These are phyloP conservation scores for Lepisosteus osseus DNA, from an alignment of 2,113 vertebrate species.

Conservation along the genomic window DNA sequence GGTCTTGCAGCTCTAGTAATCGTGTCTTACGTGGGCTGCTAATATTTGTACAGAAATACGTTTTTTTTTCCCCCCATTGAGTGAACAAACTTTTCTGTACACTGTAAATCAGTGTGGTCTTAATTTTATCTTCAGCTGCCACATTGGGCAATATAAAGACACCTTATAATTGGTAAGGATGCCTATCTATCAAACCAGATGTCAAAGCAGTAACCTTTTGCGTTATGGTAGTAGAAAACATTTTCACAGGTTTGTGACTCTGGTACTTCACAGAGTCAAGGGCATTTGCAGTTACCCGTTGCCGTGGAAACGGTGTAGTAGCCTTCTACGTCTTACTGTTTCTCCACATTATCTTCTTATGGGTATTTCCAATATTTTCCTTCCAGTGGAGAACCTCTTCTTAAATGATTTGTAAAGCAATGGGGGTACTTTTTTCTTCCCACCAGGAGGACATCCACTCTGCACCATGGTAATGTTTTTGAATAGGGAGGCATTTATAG, in stretches of 20 bases:
- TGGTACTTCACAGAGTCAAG: conserved; percentile 28
- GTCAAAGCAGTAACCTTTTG: conserved; percentile 27
- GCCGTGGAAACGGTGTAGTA: conserved; percentile 42
- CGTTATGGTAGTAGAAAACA: conserved; percentile 14
- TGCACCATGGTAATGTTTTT: too few species aligned
- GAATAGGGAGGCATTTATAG: too few species aligned
- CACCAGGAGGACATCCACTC: neutral
- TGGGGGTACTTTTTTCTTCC: neutral
- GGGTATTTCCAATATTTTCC: neutral
- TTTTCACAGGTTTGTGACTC: conserved; percentile 30
- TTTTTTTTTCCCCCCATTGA: too few species aligned
- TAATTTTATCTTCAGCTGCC: conserved; percentile 40
- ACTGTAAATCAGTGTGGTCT: conserved; percentile 29
- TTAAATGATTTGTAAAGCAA: conserved; percentile 34
- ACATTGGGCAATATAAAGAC: conserved; percentile 29
- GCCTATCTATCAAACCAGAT: conserved; percentile 6
- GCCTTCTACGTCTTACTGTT: conserved; percentile 39
- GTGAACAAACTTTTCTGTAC: conserved; percentile 7
- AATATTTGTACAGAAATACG: too few species aligned
- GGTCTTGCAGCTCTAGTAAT: neutral
- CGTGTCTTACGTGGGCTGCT: neutral
- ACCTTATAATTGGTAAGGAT: conserved; percentile 31
- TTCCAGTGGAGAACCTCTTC: conserved; percentile 21
- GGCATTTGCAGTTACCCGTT: conserved; percentile 38
- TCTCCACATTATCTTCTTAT: conserved; percentile 15